phyloP scores from a whole-genome alignment of 1,140 invertebrate genomes.

The Drosophila paulistorum region DNA sequence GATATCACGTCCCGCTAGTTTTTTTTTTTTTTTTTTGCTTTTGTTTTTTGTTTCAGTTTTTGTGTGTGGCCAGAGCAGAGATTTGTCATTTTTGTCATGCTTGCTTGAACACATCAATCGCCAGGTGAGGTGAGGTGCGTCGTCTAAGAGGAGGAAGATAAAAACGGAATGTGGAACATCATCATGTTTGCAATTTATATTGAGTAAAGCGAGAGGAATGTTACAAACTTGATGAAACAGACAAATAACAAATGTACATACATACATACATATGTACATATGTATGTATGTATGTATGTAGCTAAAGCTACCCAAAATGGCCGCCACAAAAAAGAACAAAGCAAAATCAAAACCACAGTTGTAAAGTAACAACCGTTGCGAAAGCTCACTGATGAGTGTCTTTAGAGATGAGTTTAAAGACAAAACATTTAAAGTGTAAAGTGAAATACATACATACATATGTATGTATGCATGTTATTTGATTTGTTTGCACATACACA shows the following conservation, averaged over 20 bases:
- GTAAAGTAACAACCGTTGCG: neutral
- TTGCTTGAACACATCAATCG: constrained; percentile 81
- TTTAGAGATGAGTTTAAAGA: neutral
- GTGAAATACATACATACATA: too few relatives aligned
- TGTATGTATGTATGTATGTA: neutral
- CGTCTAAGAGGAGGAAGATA: constrained; percentile 27
- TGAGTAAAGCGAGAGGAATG: constrained; percentile 38
- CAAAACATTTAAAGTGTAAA: too few relatives aligned
- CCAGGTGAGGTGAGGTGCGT: constrained; percentile 61
- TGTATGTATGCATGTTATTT: too few relatives aligned
- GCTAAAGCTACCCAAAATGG: constrained; percentile 6
- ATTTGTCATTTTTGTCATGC: constrained; percentile 80
- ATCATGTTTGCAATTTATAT: constrained; percentile 21
- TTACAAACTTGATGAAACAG: constrained; percentile 10
- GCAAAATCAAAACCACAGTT: neutral
- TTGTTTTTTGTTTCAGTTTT: constrained; percentile 10
- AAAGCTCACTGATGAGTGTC: neutral
- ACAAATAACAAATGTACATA: constrained; percentile 6
- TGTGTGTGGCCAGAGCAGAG: constrained; percentile 38
- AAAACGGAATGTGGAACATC: constrained; percentile 58
- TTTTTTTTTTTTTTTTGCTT: constrained; percentile 24
- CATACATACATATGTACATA: neutral
- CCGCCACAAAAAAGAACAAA: neutral
- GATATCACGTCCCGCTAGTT: neutral
- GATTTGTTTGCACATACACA: too few relatives aligned